phyloP scores from a whole-genome alignment of 2,113 vertebrate genomes.

The Hemibagrus wyckioides region DNA sequence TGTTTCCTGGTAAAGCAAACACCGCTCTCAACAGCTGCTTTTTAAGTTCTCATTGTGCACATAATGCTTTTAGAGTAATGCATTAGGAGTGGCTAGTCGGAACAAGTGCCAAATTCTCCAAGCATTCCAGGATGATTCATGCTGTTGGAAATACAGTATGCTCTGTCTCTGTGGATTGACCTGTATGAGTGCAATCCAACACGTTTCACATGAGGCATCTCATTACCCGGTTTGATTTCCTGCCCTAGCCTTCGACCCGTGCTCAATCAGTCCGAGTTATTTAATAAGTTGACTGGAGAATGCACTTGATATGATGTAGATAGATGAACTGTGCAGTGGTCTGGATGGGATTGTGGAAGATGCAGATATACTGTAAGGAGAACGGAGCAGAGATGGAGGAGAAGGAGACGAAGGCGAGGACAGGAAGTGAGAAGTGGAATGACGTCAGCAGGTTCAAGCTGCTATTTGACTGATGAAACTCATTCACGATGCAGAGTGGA shows the following conservation, averaged over 20 bases:
- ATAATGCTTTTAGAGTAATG: conserved; percentile 42
- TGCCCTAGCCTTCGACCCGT: neutral
- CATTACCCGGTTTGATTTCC: conserved; percentile 25
- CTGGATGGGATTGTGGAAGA: neutral
- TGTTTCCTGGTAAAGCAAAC: conserved; percentile 18
- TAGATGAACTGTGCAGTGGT: neutral
- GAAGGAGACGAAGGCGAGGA: neutral
- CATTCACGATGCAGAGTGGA: conserved; percentile 19
- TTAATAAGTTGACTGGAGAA: conserved; percentile 11
- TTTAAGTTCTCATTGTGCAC: conserved; percentile 29
- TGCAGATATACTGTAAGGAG: neutral
- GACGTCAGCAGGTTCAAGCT: neutral
- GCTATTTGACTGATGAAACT: neutral
- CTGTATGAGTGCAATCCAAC: conserved; percentile 21
- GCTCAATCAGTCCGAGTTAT: neutral
- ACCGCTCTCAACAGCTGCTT: conserved; percentile 16
- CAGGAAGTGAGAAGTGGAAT: conserved; percentile 10
- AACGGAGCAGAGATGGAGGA: neutral
- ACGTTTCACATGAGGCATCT: conserved; percentile 20
- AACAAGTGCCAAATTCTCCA: conserved; percentile 52
- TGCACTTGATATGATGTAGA: neutral
- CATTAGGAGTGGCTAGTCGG: conserved; percentile 42
- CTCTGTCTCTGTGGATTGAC: conserved; percentile 16
- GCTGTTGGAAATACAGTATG: conserved; percentile 25
- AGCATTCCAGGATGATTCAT: conserved; percentile 52